Evolutionary conservation across 2,888 invertebrate species (phyloP).

Genomic region (Elegia similella): DNA sequence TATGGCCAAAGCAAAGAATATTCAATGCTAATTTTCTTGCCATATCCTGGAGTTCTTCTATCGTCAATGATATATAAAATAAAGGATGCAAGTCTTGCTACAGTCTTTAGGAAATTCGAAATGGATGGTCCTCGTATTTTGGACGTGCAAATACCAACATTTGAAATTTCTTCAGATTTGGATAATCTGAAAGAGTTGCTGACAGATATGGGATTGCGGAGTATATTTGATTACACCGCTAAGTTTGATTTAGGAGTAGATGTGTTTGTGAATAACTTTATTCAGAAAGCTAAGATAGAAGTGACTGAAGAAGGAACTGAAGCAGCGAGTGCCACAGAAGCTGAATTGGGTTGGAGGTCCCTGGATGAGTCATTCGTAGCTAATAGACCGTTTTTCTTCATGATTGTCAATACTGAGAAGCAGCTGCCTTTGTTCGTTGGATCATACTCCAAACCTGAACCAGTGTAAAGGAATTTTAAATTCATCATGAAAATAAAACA

Average conservation of each 20-base stretch:
- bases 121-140: conserved; percentile 60
- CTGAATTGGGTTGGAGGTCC: conserved; percentile 32
- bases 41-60: conserved; percentile 64
- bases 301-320: conserved; percentile 64
- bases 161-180: conserved; percentile 76
- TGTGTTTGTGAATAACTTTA: conserved; percentile 52
- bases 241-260: conserved; percentile 52
- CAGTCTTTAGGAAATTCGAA: conserved; percentile 66
- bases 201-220: conserved; percentile 59
- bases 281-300: conserved; percentile 67
- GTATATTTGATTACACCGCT: conserved; percentile 51
- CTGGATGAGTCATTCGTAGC: conserved; percentile 43
- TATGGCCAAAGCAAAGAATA: conserved; percentile 62
- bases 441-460: conserved; percentile 63
- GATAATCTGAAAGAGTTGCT: conserved; percentile 68
- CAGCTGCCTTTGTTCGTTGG: conserved; percentile 60
- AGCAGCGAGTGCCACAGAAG: conserved; percentile 47
- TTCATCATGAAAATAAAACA: not conserved
- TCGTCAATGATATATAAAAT: conserved; percentile 72
- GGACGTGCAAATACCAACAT: conserved; percentile 81
- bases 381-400: conserved; percentile 64
- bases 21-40: conserved; percentile 85
- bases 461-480: not conserved
- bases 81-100: conserved; percentile 59
- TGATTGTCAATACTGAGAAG: conserved; percentile 56